Percentiles rank a stretch among this genome's conserved stretches.
Conservation (phyloP, 2,797 vertebrate species). For the Adelosebastes latens region DNA sequence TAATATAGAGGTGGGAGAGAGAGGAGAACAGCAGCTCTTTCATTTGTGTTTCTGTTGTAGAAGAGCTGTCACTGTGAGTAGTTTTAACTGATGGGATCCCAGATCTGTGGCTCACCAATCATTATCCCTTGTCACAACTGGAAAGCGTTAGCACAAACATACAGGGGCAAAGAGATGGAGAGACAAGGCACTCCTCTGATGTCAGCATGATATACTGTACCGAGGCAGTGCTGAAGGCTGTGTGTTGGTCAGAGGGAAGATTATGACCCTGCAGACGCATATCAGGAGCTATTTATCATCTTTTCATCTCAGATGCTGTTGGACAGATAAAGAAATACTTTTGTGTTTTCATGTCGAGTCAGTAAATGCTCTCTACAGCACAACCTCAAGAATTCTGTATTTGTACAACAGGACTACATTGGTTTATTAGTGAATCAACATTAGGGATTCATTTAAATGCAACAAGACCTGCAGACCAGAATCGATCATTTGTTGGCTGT, state of each 20-base stretch:
- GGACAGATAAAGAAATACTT: conserved; percentile 13
- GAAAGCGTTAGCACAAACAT: conserved; percentile 52
- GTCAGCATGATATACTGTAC: conserved; percentile 47
- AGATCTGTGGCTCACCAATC: conserved; percentile 73
- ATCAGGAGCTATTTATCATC: conserved; percentile 20
- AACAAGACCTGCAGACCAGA: not conserved
- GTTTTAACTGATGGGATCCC: conserved; percentile 77
- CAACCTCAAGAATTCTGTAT: not conserved
- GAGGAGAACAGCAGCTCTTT: conserved; percentile 9
- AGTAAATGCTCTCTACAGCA: not conserved
- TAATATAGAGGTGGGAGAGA: not conserved
- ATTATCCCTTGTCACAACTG: conserved; percentile 72
- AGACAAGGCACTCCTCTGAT: conserved; percentile 46
- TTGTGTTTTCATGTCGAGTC: not conserved
- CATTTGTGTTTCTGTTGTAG: conserved; percentile 43
- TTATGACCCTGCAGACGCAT: conserved; percentile 25
- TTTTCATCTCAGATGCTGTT: conserved; percentile 20
- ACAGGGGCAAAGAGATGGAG: conserved; percentile 32
- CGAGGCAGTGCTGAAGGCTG: conserved; percentile 22
- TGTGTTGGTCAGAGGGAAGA: conserved; percentile 35
- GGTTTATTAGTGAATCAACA: not conserved
- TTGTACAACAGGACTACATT: not conserved
- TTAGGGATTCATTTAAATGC: not conserved
- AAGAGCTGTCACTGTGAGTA: conserved; percentile 63
- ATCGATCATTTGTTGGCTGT: not conserved